A percentile compares a stretch with the other conserved stretches of the same genome.
Conservation (phyloP, 2,113 vertebrate species). For the Ameiurus melas region DNA sequence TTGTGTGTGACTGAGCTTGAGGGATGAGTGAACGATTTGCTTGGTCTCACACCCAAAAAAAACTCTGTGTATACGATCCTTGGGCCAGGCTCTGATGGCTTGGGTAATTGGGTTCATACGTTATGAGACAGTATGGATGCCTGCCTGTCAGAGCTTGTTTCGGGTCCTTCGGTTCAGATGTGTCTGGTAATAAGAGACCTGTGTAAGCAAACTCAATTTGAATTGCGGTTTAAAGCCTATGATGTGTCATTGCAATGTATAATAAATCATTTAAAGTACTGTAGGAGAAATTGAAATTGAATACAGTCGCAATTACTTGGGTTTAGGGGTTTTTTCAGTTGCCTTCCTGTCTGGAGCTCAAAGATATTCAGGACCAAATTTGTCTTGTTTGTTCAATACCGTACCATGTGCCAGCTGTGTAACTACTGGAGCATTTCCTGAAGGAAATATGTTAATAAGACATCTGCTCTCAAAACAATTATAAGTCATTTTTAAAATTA, state of each 20-base stretch:
- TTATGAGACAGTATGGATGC: constrained; percentile 27
- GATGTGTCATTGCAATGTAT: not conserved
- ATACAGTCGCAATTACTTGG: not conserved
- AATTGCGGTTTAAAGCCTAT: not conserved
- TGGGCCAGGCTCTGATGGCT: constrained; percentile 42
- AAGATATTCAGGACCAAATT: not conserved
- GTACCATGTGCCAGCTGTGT: not conserved
- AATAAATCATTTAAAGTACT: not conserved
- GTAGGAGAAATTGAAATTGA: not conserved
- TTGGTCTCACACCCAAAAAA: constrained; percentile 18
- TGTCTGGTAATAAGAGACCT: not conserved
- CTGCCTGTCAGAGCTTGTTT: constrained; percentile 22
- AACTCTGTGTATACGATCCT: constrained; percentile 22
- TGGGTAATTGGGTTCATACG: constrained; percentile 46
- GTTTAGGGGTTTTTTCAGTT: not conserved
- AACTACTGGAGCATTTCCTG: constrained; percentile 1
- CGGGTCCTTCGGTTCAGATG: constrained; percentile 16
- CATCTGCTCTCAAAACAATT: not conserved
- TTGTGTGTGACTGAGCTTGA: not conserved
- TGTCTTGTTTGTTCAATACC: not conserved
- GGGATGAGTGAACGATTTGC: constrained; percentile 16
- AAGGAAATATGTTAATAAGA: constrained; percentile 3
- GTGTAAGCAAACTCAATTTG: constrained; percentile 5
- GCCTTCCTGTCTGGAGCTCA: not conserved
- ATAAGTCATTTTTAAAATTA: not conserved